Evolutionary conservation across 2,113 vertebrate genomes (phyloP), one percentile per base, ranked within the genome.

Genomic region (Ursus arctos): DNA sequence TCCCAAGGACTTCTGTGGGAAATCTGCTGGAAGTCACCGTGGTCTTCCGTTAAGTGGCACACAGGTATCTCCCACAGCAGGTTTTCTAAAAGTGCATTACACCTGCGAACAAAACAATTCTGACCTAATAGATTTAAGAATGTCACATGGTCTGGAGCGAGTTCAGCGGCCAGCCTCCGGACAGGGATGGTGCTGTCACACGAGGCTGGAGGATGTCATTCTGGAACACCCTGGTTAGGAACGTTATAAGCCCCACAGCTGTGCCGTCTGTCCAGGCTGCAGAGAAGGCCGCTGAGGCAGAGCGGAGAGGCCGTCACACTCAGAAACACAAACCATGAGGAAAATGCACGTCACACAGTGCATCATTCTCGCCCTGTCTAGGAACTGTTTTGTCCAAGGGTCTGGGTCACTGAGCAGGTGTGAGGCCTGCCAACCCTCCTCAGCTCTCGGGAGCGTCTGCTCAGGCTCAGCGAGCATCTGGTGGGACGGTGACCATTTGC

Each of bases 221-320:
- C 24, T 12, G 40, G 31, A 5, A 4, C 2, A 16, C 11, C 14
- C 31, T 10, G 51, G 7, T 4, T 1, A 31, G 33, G 49, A 57
- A 40, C 21, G 19, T 1, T 31, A 36, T 6, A 2, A 1, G 8
- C 1, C 0, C 0, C 0, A 2, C 7, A 24, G 6, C 22, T 1
- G 0, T 2, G 0, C 3, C 1, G 1, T 4, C 22, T 21, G 28
- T 18, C 24, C 67, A 18, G 36, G 3, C 4, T 9, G 2, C 4
- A 40, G 33, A 57, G 74, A 55, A 24, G 67, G 13, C 13, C 24
- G 15, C 31, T 10, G 19, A 51, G 61, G 12, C 21, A 36, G 71
- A 36, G 31, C 6, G 31, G n/a, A 16, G 26, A 7, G 0, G 1
- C 36, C 40, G 15, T 21, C 7, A 14, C 18, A 22, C 3, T 2